These are phyloP conservation scores for Phoxinus dragarum DNA, from an alignment of 2,797 vertebrate genomes.

Conservation along the genomic window DNA sequence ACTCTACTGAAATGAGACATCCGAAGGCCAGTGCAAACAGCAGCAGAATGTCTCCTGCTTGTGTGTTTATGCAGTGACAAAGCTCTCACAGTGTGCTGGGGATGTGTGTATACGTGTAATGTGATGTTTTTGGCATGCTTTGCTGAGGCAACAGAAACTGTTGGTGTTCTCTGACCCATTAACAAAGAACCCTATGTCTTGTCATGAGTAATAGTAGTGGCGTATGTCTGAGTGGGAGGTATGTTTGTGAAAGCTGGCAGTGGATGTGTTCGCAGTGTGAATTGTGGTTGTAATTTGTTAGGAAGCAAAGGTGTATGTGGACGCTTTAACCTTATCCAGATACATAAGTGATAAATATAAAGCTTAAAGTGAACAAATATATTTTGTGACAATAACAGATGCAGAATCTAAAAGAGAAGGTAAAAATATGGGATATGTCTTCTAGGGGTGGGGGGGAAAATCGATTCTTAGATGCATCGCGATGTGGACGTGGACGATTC, in stretches of 20 bases:
- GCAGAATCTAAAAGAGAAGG: background rate
- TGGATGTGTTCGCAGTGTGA: constrained; percentile 14
- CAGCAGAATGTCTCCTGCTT: background rate
- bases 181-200: constrained; percentile 36
- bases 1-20: background rate
- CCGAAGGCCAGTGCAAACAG: background rate
- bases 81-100: constrained; percentile 4
- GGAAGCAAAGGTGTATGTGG: constrained; percentile 1
- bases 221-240: constrained; percentile 56
- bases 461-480: no score
- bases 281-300: constrained; percentile 19
- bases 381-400: background rate
- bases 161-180: constrained; percentile 14
- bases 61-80: constrained; percentile 12
- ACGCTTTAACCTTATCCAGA: background rate
- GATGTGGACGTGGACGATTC: no score
- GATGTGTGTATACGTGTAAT: constrained; percentile 13
- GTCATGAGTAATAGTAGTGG: background rate
- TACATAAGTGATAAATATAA: background rate
- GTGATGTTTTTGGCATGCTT: constrained; percentile 21
- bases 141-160: background rate
- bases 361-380: background rate
- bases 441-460: no score
- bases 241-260: constrained; percentile 27
- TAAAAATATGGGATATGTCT: background rate